Percentiles rank a stretch among this genome's conserved stretches.
Conservation (phyloP, 1,140 invertebrate species). For the Palaemon carinicauda region DNA sequence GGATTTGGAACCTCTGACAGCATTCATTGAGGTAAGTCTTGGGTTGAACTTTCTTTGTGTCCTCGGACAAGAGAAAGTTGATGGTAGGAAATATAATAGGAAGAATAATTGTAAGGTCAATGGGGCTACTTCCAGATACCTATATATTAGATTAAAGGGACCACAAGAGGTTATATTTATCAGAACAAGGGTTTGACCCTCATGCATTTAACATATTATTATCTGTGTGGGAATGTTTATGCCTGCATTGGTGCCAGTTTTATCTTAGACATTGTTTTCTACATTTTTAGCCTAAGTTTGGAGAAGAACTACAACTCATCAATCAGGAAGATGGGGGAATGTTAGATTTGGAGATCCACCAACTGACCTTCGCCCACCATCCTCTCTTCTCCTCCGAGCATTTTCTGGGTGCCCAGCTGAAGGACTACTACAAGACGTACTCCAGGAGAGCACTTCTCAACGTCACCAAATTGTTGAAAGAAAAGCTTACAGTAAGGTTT, state of each 20-base stretch:
- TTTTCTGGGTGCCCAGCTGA: constrained; percentile 23
- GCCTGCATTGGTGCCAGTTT: background rate
- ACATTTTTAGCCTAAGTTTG: background rate
- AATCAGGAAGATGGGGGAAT: constrained; percentile 19
- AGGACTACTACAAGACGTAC: constrained; percentile 5
- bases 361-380: constrained; percentile 16
- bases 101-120: no score
- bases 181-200: background rate
- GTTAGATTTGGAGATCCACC: constrained; percentile 21
- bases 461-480: constrained; percentile 1
- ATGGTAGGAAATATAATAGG: background rate
- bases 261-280: background rate
- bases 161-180: background rate
- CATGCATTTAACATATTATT: no score
- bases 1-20: background rate
- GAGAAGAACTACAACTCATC: background rate
- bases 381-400: constrained; percentile 38
- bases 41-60: background rate
- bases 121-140: no score
- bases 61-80: no score
- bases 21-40: constrained; percentile 1
- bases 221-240: no score
- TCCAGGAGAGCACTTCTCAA: background rate
- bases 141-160: no score
- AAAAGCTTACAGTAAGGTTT: constrained; percentile 10